These are phyloP conservation scores for Oryzaephilus surinamensis DNA, from an alignment of 1,140 invertebrate genomes.

Conservation along the genomic window DNA sequence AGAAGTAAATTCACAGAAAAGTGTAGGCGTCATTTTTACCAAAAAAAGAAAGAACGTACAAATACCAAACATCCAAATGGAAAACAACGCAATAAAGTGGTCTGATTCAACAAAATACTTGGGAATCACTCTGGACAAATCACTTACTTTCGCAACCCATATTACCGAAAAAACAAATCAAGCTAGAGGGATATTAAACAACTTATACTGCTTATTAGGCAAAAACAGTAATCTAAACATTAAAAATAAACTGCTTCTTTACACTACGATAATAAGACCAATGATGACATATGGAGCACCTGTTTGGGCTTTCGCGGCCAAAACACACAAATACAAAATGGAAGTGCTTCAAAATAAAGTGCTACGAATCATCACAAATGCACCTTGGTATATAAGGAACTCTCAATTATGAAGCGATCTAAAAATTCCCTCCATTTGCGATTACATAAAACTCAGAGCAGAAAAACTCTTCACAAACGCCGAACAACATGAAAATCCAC, in stretches of 20 bases:
- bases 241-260: constrained; percentile 2
- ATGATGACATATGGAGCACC: constrained; percentile 2
- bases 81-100: background rate
- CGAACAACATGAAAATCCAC: no score
- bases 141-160: constrained; percentile 1
- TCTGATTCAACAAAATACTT: constrained; percentile 3
- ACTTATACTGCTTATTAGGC: background rate
- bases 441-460: no score
- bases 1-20: constrained; percentile 3
- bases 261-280: constrained; percentile 1
- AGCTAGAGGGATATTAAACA: background rate
- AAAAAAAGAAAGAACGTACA: constrained; percentile 1
- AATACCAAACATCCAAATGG: background rate
- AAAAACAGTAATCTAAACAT: background rate
- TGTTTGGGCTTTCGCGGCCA: no score
- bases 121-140: constrained; percentile 2
- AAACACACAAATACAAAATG: no score
- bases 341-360: no score
- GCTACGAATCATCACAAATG: no score
- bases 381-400: no score
- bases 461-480: no score
- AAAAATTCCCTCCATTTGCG: no score
- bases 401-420: no score
- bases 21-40: background rate
- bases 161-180: background rate